Evolutionary conservation across 2,113 vertebrate genomes (phyloP).

Genomic region (Micronisus gabar): DNA sequence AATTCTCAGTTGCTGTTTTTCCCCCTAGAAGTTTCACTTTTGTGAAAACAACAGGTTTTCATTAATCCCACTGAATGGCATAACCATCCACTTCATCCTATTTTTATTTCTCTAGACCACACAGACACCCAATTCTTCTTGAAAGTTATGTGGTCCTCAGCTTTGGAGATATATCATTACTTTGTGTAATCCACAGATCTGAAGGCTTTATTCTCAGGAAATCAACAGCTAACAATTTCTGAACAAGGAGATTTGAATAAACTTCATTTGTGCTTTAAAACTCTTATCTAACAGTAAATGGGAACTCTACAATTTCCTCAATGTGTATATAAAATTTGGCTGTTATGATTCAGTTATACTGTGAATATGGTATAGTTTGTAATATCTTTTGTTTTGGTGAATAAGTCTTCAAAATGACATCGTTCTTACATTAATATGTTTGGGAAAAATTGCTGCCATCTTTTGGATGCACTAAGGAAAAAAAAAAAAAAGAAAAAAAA

Average conservation of each 20-base stretch:
- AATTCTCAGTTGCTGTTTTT: not conserved
- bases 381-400: not conserved
- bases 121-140: not conserved
- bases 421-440: not conserved
- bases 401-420: not conserved
- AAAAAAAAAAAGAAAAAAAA: not conserved
- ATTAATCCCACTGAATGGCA: not conserved
- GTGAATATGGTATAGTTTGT: not conserved
- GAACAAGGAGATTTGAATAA: not conserved
- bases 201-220: not conserved
- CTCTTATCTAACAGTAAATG: not conserved
- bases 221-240: not conserved
- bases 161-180: not conserved
- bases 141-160: not conserved
- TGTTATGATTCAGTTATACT: not conserved
- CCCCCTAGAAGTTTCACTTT: not conserved
- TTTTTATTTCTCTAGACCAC: not conserved
- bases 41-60: not conserved
- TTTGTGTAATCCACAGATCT: not conserved
- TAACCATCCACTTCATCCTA: not conserved
- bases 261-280: not conserved
- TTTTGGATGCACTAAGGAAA: not conserved
- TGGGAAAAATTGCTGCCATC: not conserved
- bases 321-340: fast-evolving
- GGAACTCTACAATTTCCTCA: not conserved